Evolutionary conservation across 2,888 invertebrate genomes (phyloP), one percentile per base, ranked within the genome.

Genomic region (Philonicus albiceps): DNA sequence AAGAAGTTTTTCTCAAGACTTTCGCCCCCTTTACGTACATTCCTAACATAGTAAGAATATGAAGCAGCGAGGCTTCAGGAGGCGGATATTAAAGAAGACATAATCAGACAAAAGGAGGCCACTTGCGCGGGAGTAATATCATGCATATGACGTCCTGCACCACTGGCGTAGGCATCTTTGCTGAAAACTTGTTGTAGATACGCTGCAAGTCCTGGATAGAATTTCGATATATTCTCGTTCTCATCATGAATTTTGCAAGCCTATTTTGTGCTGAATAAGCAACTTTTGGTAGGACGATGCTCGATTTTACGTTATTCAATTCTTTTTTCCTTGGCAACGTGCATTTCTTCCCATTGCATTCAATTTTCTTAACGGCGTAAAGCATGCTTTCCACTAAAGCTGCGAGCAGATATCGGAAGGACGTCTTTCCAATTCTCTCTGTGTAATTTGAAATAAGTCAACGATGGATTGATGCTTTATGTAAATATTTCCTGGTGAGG

Each of bases 51-150:
- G 40, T 76, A 76, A 37, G 64, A 11, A 64, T 22, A 64, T 64
- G 64, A 43, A 76, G 76, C 19, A 37, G 53, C 75, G 31, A 40
- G 16, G 19, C 76, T 76, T n/a, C 7, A 22, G 76, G 76, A 76
- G 76, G 6, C 76, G 40, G n/a, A 76, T 76, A 31, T 64, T 22
- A 76, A 37, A 75, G 76, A 11, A 40, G 76, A 76, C 11, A 76
- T 76, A 76, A 76, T 76, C 76, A 76, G 37, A 75, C 75, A 75
- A 76, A 76, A 76, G 40, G 40, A 76, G 34, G 40, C 76, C 76
- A 76, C 76, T 76, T 76, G 4, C 43, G 22, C 40, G 37, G 34
- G 16, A 40, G 40, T 40, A 76, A 22, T 40, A 22, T 76, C 76
- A 4, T 76, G 76, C 76, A 76, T 40, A 76, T 76, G 76, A 76